Evolutionary conservation across 2,888 invertebrate species (phyloP).

Genomic region (Zele albiditarsus): DNA sequence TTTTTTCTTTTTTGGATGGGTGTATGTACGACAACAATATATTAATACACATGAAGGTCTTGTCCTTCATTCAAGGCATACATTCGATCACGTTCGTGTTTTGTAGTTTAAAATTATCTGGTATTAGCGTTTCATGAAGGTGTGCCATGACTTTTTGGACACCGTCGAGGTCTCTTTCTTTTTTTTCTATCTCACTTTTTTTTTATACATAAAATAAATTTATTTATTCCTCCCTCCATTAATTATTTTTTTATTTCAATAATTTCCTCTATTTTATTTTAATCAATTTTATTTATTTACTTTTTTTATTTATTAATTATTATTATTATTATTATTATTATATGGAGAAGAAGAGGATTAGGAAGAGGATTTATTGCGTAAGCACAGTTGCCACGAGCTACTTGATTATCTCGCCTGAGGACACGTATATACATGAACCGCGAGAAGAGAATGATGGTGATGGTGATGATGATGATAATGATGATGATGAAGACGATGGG

Average conservation of each 20-base stretch:
- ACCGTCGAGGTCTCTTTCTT: not conserved
- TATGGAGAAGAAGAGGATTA: slow-evolving; percentile 15
- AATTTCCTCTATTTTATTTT: not conserved
- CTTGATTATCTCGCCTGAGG: slow-evolving; percentile 35
- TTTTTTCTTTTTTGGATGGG: not conserved
- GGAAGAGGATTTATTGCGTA: slow-evolving; percentile 39
- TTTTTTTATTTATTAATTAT: no score
- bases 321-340: not conserved
- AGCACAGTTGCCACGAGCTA: slow-evolving; percentile 35
- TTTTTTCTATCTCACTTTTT: not conserved
- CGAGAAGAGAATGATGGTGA: not conserved
- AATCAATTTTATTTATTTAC: not conserved
- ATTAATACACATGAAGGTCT: slow-evolving; percentile 22
- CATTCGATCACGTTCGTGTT: slow-evolving; percentile 32
- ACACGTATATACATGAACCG: slow-evolving; percentile 4
- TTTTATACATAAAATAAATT: not conserved
- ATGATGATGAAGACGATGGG: slow-evolving; percentile 9
- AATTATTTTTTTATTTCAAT: not conserved
- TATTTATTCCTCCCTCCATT: not conserved
- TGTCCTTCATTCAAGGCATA: slow-evolving; percentile 21
- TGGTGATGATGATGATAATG: slow-evolving; percentile 1
- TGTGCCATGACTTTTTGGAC: slow-evolving; percentile 19
- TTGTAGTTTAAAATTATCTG: slow-evolving; percentile 17
- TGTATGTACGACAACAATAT: not conserved
- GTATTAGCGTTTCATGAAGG: slow-evolving; percentile 15